Base-by-base conservation (phyloP, 2,797 vertebrate genomes). In the Pseudomugil gertrudae region DNA sequence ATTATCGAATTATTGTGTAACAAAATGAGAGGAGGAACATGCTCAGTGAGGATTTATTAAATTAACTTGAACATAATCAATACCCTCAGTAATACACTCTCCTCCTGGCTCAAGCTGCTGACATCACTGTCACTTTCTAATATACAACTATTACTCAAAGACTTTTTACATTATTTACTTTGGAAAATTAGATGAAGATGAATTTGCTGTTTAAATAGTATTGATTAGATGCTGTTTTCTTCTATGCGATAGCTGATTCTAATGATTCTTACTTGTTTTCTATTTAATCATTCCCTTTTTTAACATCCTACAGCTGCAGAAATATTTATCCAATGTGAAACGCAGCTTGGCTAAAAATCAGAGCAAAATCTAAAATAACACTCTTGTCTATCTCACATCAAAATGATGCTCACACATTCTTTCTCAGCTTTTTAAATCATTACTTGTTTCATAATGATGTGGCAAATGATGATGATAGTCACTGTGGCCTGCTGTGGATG, bases 401-500 rank as follows among this genome's bases (percentile, higher is more conserved):
- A 68, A 70, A 57, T 61, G 58, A 59, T 68, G 72, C 68, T 65
- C 55, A 60, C n/a, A 17, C 57, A 51, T 62, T 71, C 40, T 38
- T 63, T 71, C 40, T 32, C 9, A 33, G 32, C 58, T 61, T 58
- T 69, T 75, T 53, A 76, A 72, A 70, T 55, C 3, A 66, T 65
- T 72, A 71, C 52, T 64, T 17, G 66, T 59, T 56, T 79, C 56
- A 38, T 63, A 64, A 65, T 81, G 56, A 74, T 33, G 57, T 55
- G 50, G 72, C 53, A 69, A n/a, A 73, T 78, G 63, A 83, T 80
- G 74, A 79, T 45, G 48, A 80, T 58, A 63, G 70, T 72, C 54
- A 60, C 26, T 66, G 43, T 74, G 63, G 57, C 72, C 40, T 80
- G 83, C 81, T 88, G 83, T 52, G 80, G 55, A 74, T 83, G 59